Percentiles rank a stretch among this genome's conserved stretches.
These are phyloP conservation scores for Lateolabrax maculatus DNA, from an alignment of 2,797 vertebrate species.

Conservation along the genomic window DNA sequence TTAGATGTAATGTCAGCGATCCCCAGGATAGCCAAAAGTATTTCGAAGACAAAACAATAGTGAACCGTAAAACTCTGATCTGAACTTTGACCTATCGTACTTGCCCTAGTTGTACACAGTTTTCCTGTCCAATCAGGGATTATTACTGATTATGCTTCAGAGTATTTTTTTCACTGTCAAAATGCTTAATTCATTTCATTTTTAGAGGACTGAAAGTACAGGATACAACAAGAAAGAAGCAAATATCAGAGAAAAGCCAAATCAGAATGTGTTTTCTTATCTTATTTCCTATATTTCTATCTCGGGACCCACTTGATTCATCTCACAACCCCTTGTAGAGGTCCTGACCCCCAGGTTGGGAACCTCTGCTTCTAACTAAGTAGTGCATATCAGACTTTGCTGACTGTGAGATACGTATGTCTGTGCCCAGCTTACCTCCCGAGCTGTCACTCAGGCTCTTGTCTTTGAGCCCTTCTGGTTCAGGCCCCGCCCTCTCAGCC, in stretches of 20 bases:
- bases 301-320: background rate
- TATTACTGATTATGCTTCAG: too few relatives aligned
- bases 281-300: background rate
- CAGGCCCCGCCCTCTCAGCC: constrained; percentile 44
- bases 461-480: constrained; percentile 68
- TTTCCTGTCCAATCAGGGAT: too few relatives aligned
- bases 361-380: background rate
- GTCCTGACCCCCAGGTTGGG: background rate
- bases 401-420: background rate
- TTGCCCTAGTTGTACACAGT: too few relatives aligned
- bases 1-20: background rate
- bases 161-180: too few relatives aligned
- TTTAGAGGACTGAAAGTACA: too few relatives aligned
- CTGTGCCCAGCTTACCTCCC: constrained; percentile 84
- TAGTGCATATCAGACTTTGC: background rate
- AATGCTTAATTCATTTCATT: too few relatives aligned
- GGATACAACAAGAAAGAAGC: too few relatives aligned
- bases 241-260: too few relatives aligned
- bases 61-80: too few relatives aligned
- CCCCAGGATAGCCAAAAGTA: too few relatives aligned
- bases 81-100: too few relatives aligned
- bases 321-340: background rate
- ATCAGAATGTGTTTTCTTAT: background rate
- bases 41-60: too few relatives aligned
- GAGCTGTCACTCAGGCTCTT: constrained; percentile 90